Base-by-base conservation (phyloP, 2,888 invertebrate genomes). In the Tubiluchus corallicola region DNA sequence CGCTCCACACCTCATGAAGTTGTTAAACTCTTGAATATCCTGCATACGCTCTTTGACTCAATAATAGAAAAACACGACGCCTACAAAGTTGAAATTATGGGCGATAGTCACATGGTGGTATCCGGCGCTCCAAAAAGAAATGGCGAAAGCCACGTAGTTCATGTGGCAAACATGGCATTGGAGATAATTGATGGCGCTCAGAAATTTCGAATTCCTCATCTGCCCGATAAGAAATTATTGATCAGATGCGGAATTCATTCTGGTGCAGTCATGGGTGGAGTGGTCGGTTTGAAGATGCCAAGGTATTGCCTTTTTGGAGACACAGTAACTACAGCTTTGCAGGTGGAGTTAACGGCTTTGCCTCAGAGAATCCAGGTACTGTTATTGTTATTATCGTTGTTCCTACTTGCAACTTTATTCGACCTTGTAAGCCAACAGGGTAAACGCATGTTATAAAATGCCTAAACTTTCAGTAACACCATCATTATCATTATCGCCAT, bases 291-390 rank as follows among this genome's bases (percentile, higher is more conserved):
- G 15, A 43, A 48, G 3, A 42, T 50, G n/a, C 54, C 54, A 2
- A 47, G 48, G 38, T 54, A 51, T 38, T 42, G 47, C 13, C 41
- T 52, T n/a, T 46, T 54, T 9, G 55, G 55, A 2, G 47, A 49
- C 18, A 48, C 52, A 1, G 45, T 53, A 15, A 52, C 52, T 20
- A 49, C 52, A 4, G 47, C 53, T 9, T 42, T 40, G 4, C 21
- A 51, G 2, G 41, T 55, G 40, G 47, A 50, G 16, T 20, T 41
- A 4, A 21, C 46, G 2, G 46, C 51, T 3, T 21, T 46, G 13
- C 45, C 49, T 3, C 39, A 44, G 21, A 47, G 47, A 20, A 51
- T 55, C 15, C 45, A 44, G n/a, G 46, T 53, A 29, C n/a, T n/a
- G n/a, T n/a, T n/a, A n/a, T n/a, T n/a, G n/a, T n/a, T n/a, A n/a